phyloP scores from a whole-genome alignment of 2,888 invertebrate species.

The Vanessa cardui region DNA sequence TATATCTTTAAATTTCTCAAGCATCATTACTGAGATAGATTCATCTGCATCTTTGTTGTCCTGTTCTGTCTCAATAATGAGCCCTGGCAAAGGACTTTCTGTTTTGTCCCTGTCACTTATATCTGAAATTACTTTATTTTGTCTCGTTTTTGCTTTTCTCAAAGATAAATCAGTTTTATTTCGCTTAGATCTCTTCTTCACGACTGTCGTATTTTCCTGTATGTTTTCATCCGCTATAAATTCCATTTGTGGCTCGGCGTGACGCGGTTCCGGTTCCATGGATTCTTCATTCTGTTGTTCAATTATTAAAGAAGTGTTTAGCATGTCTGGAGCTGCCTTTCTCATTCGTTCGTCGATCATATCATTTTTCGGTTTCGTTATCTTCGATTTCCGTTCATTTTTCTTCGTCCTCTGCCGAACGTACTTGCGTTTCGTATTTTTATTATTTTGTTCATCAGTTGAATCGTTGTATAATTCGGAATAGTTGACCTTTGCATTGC shows the following conservation, averaged over 20 bases:
- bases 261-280: constrained; percentile 45
- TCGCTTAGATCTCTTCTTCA: constrained; percentile 33
- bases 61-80: constrained; percentile 58
- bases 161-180: constrained; percentile 40
- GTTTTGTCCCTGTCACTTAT: constrained; percentile 50
- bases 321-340: constrained; percentile 46
- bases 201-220: constrained; percentile 24
- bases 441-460: constrained; percentile 32
- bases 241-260: constrained; percentile 54
- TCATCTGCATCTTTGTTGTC: constrained; percentile 46
- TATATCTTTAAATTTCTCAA: constrained; percentile 58
- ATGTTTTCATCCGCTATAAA: constrained; percentile 37
- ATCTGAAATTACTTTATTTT: constrained; percentile 28
- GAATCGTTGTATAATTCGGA: not conserved
- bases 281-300: constrained; percentile 38
- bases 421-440: constrained; percentile 31
- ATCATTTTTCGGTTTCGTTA: constrained; percentile 37
- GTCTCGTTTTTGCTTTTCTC: constrained; percentile 37
- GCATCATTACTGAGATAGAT: constrained; percentile 50
- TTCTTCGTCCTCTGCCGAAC: constrained; percentile 19
- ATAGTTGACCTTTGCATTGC: constrained; percentile 15
- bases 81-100: constrained; percentile 64
- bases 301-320: constrained; percentile 58
- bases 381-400: constrained; percentile 35
- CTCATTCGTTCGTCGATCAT: constrained; percentile 67